Percentiles rank a stretch among this genome's conserved stretches.
phyloP scores from a whole-genome alignment of 1,140 invertebrate genomes.

The Zaprionus gabonicus region DNA sequence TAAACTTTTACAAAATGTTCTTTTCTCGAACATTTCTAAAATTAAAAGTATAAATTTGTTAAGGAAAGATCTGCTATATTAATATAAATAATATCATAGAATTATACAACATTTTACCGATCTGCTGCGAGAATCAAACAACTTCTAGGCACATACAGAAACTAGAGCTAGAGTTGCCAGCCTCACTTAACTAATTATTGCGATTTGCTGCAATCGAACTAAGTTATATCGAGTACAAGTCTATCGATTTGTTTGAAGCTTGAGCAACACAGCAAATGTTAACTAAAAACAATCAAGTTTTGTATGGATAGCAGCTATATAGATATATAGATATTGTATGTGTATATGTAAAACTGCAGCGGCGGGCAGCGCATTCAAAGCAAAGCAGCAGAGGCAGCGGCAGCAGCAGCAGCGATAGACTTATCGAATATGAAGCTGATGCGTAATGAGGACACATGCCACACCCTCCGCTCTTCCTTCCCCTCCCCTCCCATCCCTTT shows the following conservation, averaged over 20 bases:
- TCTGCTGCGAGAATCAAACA: conserved; percentile 27
- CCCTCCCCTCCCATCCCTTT: neutral
- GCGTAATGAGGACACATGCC: conserved; percentile 36
- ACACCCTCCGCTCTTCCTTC: conserved; percentile 19
- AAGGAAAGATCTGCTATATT: neutral
- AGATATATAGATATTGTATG: conserved; percentile 13
- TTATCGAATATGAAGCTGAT: conserved; percentile 44
- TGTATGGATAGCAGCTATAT: conserved; percentile 34
- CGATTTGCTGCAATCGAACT: conserved; percentile 39
- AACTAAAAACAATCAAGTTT: conserved; percentile 40
- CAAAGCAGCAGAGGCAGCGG: conserved; percentile 55
- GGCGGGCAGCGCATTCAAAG: conserved; percentile 66
- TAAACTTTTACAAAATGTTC: too few relatives aligned
- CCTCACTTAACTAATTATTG: conserved; percentile 37
- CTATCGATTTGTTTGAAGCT: conserved; percentile 40
- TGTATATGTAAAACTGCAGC: conserved; percentile 7
- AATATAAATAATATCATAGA: neutral
- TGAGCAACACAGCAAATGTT: conserved; percentile 60
- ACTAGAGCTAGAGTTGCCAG: conserved; percentile 40
- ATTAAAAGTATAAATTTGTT: too few relatives aligned
- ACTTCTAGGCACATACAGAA: conserved; percentile 42
- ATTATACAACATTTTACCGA: conserved; percentile 19
- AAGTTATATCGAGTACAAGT: neutral
- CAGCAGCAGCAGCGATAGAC: conserved; percentile 58
- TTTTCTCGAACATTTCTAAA: too few relatives aligned